Evolutionary conservation across 1,140 invertebrate species (phyloP).

Genomic region (Cotesia chilonis): DNA sequence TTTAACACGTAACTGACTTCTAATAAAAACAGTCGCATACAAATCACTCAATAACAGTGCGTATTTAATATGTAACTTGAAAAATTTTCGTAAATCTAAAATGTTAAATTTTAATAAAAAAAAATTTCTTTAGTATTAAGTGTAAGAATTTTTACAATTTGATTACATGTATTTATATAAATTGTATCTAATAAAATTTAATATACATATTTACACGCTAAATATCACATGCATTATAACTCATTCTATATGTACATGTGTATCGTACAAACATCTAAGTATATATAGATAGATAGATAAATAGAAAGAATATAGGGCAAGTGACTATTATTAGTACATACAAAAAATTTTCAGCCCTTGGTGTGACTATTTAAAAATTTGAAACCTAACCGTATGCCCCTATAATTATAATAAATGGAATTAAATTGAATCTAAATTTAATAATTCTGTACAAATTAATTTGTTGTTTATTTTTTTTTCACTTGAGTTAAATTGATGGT

Average conservation of each 20-base stretch:
- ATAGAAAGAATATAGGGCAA: background rate
- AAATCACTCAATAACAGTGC: too few relatives aligned
- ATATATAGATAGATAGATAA: background rate
- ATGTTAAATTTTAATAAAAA: too few relatives aligned
- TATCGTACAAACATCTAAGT: background rate
- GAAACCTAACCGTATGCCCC: background rate
- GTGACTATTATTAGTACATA: background rate
- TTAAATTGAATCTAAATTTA: background rate
- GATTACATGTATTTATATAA: too few relatives aligned
- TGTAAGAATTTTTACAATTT: too few relatives aligned
- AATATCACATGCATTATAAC: background rate
- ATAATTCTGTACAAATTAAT: background rate
- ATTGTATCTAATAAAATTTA: too few relatives aligned
- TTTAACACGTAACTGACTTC: background rate
- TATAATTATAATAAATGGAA: background rate
- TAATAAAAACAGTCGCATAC: background rate
- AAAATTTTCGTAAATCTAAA: too few relatives aligned
- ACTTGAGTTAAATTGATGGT: background rate
- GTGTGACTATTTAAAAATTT: background rate
- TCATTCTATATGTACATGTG: background rate
- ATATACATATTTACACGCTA: too few relatives aligned
- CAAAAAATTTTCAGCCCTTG: slow-evolving; percentile 10
- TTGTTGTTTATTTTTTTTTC: background rate
- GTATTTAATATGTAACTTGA: too few relatives aligned
- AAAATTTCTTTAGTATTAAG: too few relatives aligned